Base-by-base conservation (phyloP, 2,797 vertebrate genomes). In the Rhincodon typus region DNA sequence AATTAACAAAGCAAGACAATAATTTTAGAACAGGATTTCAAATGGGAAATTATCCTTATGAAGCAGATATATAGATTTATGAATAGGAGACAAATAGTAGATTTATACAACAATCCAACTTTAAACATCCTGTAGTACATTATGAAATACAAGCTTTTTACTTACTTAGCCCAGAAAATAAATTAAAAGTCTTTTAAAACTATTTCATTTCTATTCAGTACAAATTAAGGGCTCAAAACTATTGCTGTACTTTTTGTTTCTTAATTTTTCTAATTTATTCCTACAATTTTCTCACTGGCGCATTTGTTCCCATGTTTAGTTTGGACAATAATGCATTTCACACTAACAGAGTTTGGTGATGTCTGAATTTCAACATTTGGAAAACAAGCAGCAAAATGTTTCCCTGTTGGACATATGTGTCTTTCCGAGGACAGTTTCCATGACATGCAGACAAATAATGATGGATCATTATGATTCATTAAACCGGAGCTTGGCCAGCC, bases 381-480 rank as follows among this genome's bases (percentile, higher is more conserved):
- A 91, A 91, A 91, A 17, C 53, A 66, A 91, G n/a, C 30, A n/a
- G 57, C 88, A n/a, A 67, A 69, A 42, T 69, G 19, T 93, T 69
- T 69, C 90, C 90, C n/a, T 74, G 70, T 77, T 57, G 72, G 70
- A 95, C 94, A 74, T 46, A 46, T 50, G 46, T 72, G 69, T 50
- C 69, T 74, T 72, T 74, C 42, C 5, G 46, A 94, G 94, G 70
- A 74, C 27, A 94, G 94, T 74, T 94, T 94, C 94, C 94, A 72
- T 77, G 94, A 95, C 27, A n/a, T 53, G 46, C 42, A 77, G 94
- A 77, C 72, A 95, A 77, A 77, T 95, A 95, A 95, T n/a, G 50
- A 53, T 77, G 94, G 70, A 53, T 95, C 70, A 95, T 77, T 95
- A 74, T 95, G 70, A 95, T 77, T 95, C 70, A 95, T 95, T 95